Evolutionary conservation across 2,797 vertebrate species (phyloP).

Genomic region (Hippocampus kuda): DNA sequence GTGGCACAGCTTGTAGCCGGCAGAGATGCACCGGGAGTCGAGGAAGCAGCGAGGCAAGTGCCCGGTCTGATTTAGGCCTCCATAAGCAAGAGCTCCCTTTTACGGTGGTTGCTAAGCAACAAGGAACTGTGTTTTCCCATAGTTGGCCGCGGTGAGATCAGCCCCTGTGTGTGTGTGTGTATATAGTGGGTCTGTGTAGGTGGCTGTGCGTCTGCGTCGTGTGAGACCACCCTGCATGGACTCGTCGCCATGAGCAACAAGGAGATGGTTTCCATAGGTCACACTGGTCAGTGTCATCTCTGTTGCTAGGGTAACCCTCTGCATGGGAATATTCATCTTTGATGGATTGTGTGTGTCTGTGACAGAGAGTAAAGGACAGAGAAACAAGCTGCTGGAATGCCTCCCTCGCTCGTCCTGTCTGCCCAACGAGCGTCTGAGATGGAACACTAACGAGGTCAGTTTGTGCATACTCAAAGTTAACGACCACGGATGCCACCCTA

Average conservation of each 20-base stretch:
- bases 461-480: not conserved
- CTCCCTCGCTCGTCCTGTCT: slow-evolving; percentile 69
- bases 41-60: slow-evolving; percentile 11
- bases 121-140: slow-evolving; percentile 12
- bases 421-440: slow-evolving; percentile 77
- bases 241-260: slow-evolving; percentile 55
- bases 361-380: slow-evolving; percentile 69
- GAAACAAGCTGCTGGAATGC: slow-evolving; percentile 82
- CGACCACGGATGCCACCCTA: not conserved
- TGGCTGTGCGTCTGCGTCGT: slow-evolving; percentile 13
- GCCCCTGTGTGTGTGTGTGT: not conserved
- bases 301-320: slow-evolving; percentile 12
- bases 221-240: slow-evolving; percentile 45
- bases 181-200: slow-evolving; percentile 22
- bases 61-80: slow-evolving; percentile 31
- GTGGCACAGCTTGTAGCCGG: not conserved
- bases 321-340: not conserved
- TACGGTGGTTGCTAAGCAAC: slow-evolving; percentile 46
- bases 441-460: slow-evolving; percentile 85
- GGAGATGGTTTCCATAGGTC: slow-evolving; percentile 59
- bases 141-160: not conserved
- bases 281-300: slow-evolving; percentile 42
- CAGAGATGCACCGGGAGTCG: not conserved
- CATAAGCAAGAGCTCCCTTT: not conserved
- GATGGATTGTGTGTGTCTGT: not conserved